Conservation (phyloP, 2,797 vertebrate genomes). For the Coregonus ussuriensis region DNA sequence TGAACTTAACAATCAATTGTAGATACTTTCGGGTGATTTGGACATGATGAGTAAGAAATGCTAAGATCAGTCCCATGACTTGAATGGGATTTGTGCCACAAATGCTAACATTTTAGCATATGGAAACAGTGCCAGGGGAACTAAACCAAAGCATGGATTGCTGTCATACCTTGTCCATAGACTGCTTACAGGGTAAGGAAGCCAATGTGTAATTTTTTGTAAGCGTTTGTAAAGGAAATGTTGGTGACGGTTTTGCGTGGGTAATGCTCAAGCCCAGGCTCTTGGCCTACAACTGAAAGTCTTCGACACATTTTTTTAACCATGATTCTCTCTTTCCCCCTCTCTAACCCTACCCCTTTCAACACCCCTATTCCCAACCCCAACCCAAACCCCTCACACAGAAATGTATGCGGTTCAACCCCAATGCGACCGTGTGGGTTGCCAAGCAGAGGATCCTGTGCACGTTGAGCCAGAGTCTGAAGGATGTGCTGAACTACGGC, state of each 20-base stretch:
- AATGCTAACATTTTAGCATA: too few relatives aligned
- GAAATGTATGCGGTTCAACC: slow-evolving; percentile 94
- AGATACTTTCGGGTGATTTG: too few relatives aligned
- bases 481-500: slow-evolving; percentile 95
- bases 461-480: slow-evolving; percentile 89
- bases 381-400: slow-evolving; percentile 52
- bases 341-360: neutral
- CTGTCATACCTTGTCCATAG: too few relatives aligned
- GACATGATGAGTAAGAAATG: too few relatives aligned
- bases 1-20: too few relatives aligned
- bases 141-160: too few relatives aligned
- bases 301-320: neutral
- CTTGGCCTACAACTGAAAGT: neutral
- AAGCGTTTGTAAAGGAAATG: neutral
- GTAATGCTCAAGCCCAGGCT: neutral
- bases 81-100: too few relatives aligned
- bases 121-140: too few relatives aligned
- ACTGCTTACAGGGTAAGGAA: too few relatives aligned
- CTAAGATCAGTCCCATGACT: too few relatives aligned
- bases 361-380: neutral
- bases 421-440: slow-evolving; percentile 88
- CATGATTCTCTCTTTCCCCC: neutral
- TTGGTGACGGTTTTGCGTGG: neutral
- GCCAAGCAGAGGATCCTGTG: slow-evolving; percentile 93
- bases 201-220: too few relatives aligned